These are phyloP conservation scores for Neodontobutis hainanensis DNA, from an alignment of 2,113 vertebrate species.

Conservation along the genomic window DNA sequence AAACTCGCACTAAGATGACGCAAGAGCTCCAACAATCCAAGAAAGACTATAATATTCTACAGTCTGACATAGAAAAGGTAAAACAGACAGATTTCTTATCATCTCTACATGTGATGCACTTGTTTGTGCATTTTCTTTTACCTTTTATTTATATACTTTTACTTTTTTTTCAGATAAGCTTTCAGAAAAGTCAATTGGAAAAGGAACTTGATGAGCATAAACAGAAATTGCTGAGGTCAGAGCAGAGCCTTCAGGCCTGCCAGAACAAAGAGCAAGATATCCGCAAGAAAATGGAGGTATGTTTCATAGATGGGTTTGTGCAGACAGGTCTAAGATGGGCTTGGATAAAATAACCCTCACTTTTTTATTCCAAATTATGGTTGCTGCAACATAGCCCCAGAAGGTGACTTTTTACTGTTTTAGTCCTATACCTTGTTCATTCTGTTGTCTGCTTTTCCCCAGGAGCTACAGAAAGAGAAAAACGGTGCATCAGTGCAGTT, in stretches of 20 bases:
- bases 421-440: background rate
- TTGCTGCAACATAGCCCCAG: no score
- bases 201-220: conserved; percentile 77
- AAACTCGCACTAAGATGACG: conserved; percentile 80
- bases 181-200: conserved; percentile 79
- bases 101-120: background rate
- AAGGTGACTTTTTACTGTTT: background rate
- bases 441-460: conserved; percentile 16
- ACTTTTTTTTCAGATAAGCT: conserved; percentile 64
- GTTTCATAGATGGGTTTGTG: background rate
- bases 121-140: background rate
- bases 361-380: background rate
- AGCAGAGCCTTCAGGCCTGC: conserved; percentile 78
- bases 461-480: conserved; percentile 86
- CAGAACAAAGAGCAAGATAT: conserved; percentile 80
- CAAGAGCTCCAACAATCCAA: conserved; percentile 89
- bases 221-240: conserved; percentile 79
- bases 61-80: conserved; percentile 88
- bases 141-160: background rate
- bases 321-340: background rate
- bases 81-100: background rate
- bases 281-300: conserved; percentile 82
- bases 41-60: conserved; percentile 76
- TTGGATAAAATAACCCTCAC: background rate
- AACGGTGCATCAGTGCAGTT: conserved; percentile 73